Conservation (phyloP, 2,797 vertebrate genomes). For the Delichon dasypus region DNA sequence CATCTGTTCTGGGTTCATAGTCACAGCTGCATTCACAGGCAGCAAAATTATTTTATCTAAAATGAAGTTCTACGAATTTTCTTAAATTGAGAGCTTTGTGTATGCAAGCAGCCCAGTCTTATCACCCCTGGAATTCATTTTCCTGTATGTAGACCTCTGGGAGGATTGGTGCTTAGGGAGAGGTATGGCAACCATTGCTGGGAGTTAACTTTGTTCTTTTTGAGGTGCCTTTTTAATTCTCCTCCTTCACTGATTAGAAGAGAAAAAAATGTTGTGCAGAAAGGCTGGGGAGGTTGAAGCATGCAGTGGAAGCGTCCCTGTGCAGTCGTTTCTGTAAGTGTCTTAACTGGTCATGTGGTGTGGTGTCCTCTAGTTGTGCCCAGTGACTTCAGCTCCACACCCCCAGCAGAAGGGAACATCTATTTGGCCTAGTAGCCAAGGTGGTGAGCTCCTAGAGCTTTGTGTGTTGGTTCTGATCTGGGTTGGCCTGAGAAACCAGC, state of each 20-base stretch:
- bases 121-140: not conserved
- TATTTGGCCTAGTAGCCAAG: not conserved
- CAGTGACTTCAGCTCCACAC: not conserved
- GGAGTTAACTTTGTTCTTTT: not conserved
- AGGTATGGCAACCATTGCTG: not conserved
- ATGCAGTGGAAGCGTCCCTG: not conserved
- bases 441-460: not conserved
- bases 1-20: not conserved
- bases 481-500: not conserved
- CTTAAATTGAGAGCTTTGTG: not conserved
- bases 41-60: not conserved
- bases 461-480: not conserved
- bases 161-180: not conserved
- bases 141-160: not conserved
- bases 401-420: not conserved
- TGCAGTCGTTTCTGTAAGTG: not conserved
- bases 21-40: not conserved
- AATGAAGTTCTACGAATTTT: not conserved
- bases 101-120: not conserved
- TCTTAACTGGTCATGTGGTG: not conserved
- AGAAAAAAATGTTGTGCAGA: not conserved
- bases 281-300: not conserved
- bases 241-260: not conserved
- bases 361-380: not conserved
- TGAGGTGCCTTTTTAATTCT: not conserved